Conservation (phyloP, 2,888 invertebrate species). For the Andrena bicolor region DNA sequence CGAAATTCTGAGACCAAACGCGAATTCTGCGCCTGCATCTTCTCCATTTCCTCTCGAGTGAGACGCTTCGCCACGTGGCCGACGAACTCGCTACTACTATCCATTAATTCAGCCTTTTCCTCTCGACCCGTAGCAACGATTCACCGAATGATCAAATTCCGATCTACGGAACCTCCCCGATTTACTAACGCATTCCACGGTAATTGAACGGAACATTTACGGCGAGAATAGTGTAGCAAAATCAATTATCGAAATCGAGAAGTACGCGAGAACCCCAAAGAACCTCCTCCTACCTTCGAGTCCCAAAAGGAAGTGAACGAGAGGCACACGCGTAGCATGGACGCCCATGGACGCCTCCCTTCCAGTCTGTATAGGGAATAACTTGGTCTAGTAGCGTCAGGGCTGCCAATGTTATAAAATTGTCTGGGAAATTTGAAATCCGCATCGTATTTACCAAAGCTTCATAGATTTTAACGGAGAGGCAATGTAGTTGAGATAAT, state of each 20-base stretch:
- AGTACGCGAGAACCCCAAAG: background rate
- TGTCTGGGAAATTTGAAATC: conserved; percentile 8
- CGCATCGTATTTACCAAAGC: background rate
- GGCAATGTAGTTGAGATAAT: conserved; percentile 4
- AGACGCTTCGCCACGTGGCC: conserved; percentile 85
- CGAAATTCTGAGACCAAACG: conserved; percentile 90
- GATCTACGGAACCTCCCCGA: background rate
- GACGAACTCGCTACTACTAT: conserved; percentile 29
- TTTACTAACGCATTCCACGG: background rate
- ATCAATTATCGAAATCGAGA: background rate
- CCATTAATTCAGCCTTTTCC: conserved; percentile 66
- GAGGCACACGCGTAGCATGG: conserved; percentile 1
- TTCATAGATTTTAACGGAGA: conserved; percentile 10
- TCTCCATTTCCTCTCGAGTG: conserved; percentile 88
- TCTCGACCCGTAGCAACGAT: background rate
- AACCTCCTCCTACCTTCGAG: conserved; percentile 39
- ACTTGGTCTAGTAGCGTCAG: conserved; percentile 42
- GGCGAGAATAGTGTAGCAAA: background rate
- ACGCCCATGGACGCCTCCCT: background rate
- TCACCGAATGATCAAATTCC: background rate
- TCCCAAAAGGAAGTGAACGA: conserved; percentile 71
- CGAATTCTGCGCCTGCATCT: conserved; percentile 89
- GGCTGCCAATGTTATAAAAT: conserved; percentile 22
- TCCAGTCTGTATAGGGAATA: background rate
- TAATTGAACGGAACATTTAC: conserved; percentile 35